phyloP scores from a whole-genome alignment of 1,140 invertebrate genomes.

The Apis cerana region DNA sequence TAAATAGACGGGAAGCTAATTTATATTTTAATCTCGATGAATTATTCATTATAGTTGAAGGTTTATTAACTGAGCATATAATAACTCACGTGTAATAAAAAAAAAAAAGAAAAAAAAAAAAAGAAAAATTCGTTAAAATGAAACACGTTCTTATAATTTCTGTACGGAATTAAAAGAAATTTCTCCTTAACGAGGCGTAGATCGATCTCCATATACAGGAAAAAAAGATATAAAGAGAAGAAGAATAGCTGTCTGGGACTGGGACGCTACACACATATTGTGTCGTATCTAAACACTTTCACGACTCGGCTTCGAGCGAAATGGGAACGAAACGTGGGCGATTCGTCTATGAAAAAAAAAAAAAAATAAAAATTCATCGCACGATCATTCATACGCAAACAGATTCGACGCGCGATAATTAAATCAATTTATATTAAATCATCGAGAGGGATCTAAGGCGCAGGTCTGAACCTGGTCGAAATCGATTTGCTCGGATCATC shows the following conservation, averaged over 20 bases:
- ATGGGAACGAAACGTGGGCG: constrained; percentile 53
- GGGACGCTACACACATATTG: constrained; percentile 31
- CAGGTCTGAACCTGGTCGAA: too few relatives aligned
- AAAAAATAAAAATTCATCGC: constrained; percentile 2
- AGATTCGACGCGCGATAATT: constrained; percentile 24
- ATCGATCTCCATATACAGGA: background rate
- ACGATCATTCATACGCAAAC: too few relatives aligned
- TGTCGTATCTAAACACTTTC: constrained; percentile 53
- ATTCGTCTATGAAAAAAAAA: constrained; percentile 49
- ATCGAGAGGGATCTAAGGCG: background rate
- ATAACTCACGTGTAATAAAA: background rate
- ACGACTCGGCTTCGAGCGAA: constrained; percentile 60
- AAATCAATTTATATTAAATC: constrained; percentile 27
- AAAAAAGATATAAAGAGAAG: background rate
- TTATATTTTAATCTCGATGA: background rate
- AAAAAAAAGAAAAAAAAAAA: too few relatives aligned
- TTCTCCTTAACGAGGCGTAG: constrained; percentile 8
- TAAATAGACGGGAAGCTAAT: background rate
- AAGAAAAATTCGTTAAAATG: background rate
- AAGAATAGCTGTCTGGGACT: background rate
- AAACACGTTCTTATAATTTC: background rate
- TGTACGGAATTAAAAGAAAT: background rate
- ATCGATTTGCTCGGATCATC: too few relatives aligned
- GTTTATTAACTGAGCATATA: background rate
- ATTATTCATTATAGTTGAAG: background rate